These are phyloP conservation scores for Ctenicera cuprea DNA, from an alignment of 2,888 invertebrate genomes.

Conservation along the genomic window DNA sequence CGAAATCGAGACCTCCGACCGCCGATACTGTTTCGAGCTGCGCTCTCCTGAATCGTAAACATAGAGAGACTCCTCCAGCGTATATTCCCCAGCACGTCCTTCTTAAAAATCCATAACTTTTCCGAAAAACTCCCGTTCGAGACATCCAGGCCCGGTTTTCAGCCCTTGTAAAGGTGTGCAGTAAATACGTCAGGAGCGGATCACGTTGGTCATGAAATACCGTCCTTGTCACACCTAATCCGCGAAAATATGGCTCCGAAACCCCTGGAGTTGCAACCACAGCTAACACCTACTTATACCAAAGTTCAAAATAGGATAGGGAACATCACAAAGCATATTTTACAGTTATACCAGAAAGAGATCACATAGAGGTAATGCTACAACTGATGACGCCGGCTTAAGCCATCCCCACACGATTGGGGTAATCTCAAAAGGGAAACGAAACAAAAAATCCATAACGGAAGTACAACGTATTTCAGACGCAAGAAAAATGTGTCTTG, in stretches of 20 bases:
- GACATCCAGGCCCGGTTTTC: not conserved
- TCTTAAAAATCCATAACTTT: conserved; percentile 36
- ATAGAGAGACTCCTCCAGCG: conserved; percentile 53
- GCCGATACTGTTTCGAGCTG: conserved; percentile 62
- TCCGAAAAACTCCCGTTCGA: conserved; percentile 30
- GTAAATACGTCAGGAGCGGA: conserved; percentile 52
- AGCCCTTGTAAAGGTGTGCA: conserved; percentile 27
- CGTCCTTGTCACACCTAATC: conserved; percentile 51
- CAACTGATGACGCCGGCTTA: conserved; percentile 19
- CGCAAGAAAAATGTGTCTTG: not conserved
- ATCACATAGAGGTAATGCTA: conserved; percentile 19
- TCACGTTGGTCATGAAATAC: conserved; percentile 52
- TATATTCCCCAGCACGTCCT: conserved; percentile 62
- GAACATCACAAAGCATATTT: conserved; percentile 26
- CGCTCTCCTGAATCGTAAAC: conserved; percentile 63
- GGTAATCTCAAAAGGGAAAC: conserved; percentile 10
- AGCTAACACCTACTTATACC: conserved; percentile 41
- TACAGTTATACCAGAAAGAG: conserved; percentile 31
- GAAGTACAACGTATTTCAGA: not conserved
- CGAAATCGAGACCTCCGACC: conserved; percentile 62
- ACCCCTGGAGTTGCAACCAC: conserved; percentile 43
- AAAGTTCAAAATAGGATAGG: conserved; percentile 24
- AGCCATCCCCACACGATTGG: conserved; percentile 11
- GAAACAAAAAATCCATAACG: not conserved
- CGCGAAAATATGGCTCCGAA: conserved; percentile 49